Evolutionary conservation across 2,888 invertebrate species (phyloP), one percentile per base, ranked within the genome.

Genomic region (Spisula subtruncata): DNA sequence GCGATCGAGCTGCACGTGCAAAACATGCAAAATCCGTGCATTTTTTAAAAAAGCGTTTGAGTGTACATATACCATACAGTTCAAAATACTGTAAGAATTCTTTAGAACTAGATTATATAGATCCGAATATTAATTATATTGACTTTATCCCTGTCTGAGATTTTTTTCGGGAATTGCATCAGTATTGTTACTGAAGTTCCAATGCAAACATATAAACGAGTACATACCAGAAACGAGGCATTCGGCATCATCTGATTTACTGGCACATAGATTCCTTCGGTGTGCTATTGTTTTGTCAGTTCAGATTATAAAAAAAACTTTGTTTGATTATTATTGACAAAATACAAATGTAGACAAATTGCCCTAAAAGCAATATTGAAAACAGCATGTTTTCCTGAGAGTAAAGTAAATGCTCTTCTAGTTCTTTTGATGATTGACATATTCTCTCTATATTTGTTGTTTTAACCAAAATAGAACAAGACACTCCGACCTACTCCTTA

Each of bases 271-370:
- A n/a, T 60, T 60, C 60, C 60, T n/a, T n/a, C n/a, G 18, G 2
- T 60, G n/a, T 60, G 18, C n/a, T 60, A 20, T 60, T 60, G 18
- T n/a, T 60, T 60, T 60, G 60, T 60, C 60, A 60, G 60, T 60
- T 60, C 60, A 60, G n/a, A 60, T 60, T 60, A 60, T 20, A 60
- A 6, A 20, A 20, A 60, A 60, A n/a, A n/a, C 48, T 48, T 48
- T 48, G 48, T 48, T 48, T 48, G 48, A 48, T 48, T 8, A 60
- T 60, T n/a, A 60, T n/a, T n/a, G 60, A 60, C 60, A n/a, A 60
- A 60, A 5, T 18, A 60, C n/a, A n/a, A n/a, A n/a, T n/a, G n/a
- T n/a, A n/a, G 60, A 60, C 60, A 60, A 60, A 60, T 60, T 60
- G 60, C 60, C 60, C n/a, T 4, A 60, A 60, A 60, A 20, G 5